phyloP scores from a whole-genome alignment of 1,140 invertebrate species.

The Papilio glaucus region DNA sequence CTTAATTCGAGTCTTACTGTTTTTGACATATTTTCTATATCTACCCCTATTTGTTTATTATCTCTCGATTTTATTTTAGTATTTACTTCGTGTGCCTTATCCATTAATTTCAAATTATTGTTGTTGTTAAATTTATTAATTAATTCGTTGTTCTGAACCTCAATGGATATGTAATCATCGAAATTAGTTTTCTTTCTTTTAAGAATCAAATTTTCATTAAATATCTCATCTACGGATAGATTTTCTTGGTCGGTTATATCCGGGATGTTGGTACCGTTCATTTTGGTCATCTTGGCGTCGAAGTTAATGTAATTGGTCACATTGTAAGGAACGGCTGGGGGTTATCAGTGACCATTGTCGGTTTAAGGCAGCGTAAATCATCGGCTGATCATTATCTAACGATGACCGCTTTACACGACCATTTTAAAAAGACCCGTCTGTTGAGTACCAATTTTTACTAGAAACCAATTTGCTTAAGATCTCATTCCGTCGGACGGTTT shows the following conservation, averaged over 20 bases:
- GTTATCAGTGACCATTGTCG: conserved; percentile 76
- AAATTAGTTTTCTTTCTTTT: conserved; percentile 58
- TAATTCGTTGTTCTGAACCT: conserved; percentile 44
- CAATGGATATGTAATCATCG: conserved; percentile 51
- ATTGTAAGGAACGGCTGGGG: conserved; percentile 64
- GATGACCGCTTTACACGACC: conserved; percentile 69
- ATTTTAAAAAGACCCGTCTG: conserved; percentile 53
- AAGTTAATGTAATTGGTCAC: conserved; percentile 70
- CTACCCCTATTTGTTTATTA: conserved; percentile 44
- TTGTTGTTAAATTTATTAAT: conserved; percentile 48
- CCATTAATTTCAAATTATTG: conserved; percentile 50
- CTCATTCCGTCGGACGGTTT: conserved; percentile 53
- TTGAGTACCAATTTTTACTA: conserved; percentile 40
- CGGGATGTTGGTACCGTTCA: conserved; percentile 63
- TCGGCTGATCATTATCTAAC: conserved; percentile 79
- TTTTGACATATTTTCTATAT: conserved; percentile 64
- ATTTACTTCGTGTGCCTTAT: conserved; percentile 54
- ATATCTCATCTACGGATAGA: conserved; percentile 63
- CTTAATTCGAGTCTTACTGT: conserved; percentile 68
- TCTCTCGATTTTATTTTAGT: conserved; percentile 51
- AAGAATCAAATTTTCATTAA: conserved; percentile 57
- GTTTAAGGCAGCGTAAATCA: conserved; percentile 80
- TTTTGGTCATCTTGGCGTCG: conserved; percentile 72
- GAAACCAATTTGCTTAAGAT: conserved; percentile 62
- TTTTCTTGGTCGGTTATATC: conserved; percentile 66